Base-by-base conservation (phyloP, 2,797 vertebrate genomes). In the Halcyon smyrnensis region DNA sequence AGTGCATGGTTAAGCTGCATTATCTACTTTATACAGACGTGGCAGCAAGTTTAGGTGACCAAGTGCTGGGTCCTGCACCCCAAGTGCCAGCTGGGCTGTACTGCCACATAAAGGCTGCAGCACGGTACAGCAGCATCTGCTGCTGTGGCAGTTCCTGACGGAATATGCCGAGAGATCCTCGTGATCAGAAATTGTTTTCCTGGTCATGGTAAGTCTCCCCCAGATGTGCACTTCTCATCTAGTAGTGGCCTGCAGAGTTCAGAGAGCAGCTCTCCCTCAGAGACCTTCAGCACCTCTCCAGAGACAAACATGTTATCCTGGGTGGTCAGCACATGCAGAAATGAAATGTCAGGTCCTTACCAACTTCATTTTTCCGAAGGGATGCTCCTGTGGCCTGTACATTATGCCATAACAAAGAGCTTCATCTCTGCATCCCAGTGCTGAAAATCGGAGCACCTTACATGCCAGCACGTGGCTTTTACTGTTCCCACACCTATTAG, bases 91-190 rank as follows among this genome's bases (percentile, higher is more conserved):
- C 87, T 95, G 77, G 71, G 77, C 90, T 95, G 83, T 96, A 15
- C 95, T 97, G 95, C 96, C 94, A 74, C 90, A 0, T 67, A 77
- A 93, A 95, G 95, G 94, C 83, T 80, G 90, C 64, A n/a, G 60
- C 0, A 4, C 76, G 51, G 91, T 39, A 95, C 84, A 62, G 90
- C 96, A 96, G 64, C 51, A 3, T 36, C 63, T 68, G 67, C 60
- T 37, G 15, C 41, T 84, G 84, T 86, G 79, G 48, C 48, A 20
- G 23, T 9, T 74, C 41, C 20, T 6, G 13, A 9, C 0, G 2
- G 36, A 39, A 15, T 23, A 74, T 25, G 24, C 83, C 36, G 12
- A 3, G 50, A 69, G 14, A 3, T 53, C 59, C 25, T 78, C 5
- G 1, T 57, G 7, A 48, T 27, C 59, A 76, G 39, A 79, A 68